Base-by-base conservation (phyloP, 2,797 vertebrate species). In the Labroides dimidiatus region DNA sequence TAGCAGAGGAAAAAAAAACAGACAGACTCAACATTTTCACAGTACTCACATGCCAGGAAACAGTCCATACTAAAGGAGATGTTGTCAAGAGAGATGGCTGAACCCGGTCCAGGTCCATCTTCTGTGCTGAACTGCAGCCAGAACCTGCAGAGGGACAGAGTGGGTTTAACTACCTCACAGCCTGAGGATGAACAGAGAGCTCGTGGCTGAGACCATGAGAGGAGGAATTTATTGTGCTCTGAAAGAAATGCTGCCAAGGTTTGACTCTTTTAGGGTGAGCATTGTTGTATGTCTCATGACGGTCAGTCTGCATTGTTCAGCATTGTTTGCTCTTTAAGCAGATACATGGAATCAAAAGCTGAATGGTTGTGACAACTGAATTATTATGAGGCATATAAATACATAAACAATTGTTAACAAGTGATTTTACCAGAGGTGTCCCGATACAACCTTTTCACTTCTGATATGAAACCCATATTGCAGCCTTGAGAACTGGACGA, bases 51-150 rank as follows among this genome's bases (percentile, higher is more conserved):
- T 92, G 97, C 95, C 90, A 99, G 91, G 79, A 98, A 99, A 87
- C 98, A 99, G 89, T 97, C 96, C 93, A 98, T 94, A 72, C 96
- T 99, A 87, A 99, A 93, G 66, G 97, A 98, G 79, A 99, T 84
- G 78, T 99, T 98, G 93, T 98, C 96, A 68, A 99, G 93, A 69
- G 95, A 96, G 87, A 97, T 89, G 27, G 94, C 79, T 75, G 96
- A 95, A 82, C 94, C 91, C 10, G 94, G 90, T 80, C 95, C 95
- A 87, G 90, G 94, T 66, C 93, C 94, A 90, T 96, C 95, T 51
- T 96, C 95, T 0, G 92, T 85, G 0, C 92, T 93, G 87, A 99
- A 96, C 90, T 97, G 95, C 79, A 99, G 94, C 96, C 96, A 97
- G 93, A 99, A 99, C 94, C 98, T 99, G 92, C 43, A 0, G 49